Evolutionary conservation across 2,888 invertebrate species (phyloP), one percentile per base, ranked within the genome.

Genomic region (Pheosia gnoma): DNA sequence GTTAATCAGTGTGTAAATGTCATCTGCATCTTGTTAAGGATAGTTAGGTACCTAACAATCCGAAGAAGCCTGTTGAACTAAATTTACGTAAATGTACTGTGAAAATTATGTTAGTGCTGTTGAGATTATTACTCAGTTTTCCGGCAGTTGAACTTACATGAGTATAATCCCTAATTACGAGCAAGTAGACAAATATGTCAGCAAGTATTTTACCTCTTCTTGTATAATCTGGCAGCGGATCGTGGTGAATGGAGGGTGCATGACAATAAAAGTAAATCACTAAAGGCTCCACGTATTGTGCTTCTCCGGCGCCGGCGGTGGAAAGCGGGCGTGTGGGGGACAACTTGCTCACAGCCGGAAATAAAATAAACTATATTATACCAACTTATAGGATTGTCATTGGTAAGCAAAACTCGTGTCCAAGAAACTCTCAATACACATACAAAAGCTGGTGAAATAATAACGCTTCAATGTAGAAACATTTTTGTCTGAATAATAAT

Each of bases 261-360:
- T 88, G 86, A 92, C 89, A 93, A 92, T 93, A 92, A 93, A 93
- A 90, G 88, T 93, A 93, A 92, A 93, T 93, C 92, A 92, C 89
- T 79, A 63, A 85, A 88, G 86, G 83, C 88, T 85, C 77, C 83
- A 81, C 80, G 87, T 83, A 89, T 90, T 91, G 91, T 92, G 85
- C 83, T 81, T 79, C 83, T 80, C 80, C 87, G 93, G 91, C 93
- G 93, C 93, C 93, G 92, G 88, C 93, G 2, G 25, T 25, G 93
- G 93, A 93, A 90, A 88, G 87, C 87, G 82, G 83, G 79, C 92
- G 83, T 89, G 90, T 81, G 82, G 87, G 89, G 90, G 90, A 87
- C 87, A 88, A 89, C 86, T 87, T 86, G 85, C 83, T 85, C 81
- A 84, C 78, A 77, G 72, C 77, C 84, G 89, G 88, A 90, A 86